Evolutionary conservation across 2,888 invertebrate species (phyloP).

Genomic region (Rhogogaster chlorosoma): DNA sequence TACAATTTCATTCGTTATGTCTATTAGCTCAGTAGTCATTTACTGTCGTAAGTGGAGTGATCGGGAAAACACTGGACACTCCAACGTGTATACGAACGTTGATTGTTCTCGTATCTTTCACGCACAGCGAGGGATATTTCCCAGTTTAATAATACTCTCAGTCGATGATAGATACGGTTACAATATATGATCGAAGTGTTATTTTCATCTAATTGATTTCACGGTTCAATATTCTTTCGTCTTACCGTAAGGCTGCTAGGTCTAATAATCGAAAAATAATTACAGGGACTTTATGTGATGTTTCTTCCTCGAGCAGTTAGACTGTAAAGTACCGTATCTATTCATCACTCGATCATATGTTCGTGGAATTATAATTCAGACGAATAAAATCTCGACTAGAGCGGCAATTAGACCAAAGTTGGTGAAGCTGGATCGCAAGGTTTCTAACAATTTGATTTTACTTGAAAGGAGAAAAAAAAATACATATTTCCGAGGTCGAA

Average conservation of each 20-base stretch:
- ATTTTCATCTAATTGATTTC: background rate
- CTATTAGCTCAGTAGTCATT: background rate
- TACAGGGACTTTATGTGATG: background rate
- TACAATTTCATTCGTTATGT: background rate
- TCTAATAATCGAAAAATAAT: background rate
- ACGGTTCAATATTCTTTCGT: background rate
- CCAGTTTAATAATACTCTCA: background rate
- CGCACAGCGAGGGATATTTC: slow-evolving; percentile 10
- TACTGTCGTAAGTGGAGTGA: background rate
- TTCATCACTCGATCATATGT: background rate
- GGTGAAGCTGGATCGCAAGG: background rate
- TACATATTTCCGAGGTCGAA: background rate
- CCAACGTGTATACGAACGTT: background rate
- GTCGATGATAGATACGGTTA: background rate
- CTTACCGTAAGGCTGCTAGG: background rate
- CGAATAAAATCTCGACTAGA: background rate
- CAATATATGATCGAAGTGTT: background rate
- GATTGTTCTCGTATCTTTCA: slow-evolving; percentile 14
- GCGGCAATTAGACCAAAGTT: background rate
- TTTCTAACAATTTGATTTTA: background rate
- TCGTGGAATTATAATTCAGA: background rate
- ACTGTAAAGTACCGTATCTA: background rate
- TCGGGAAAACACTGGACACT: background rate
- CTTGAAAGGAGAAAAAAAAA: background rate
- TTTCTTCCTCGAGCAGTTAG: background rate